These are phyloP conservation scores for Otolemur garnettii DNA, from an alignment of 2,113 vertebrate species.

Conservation along the genomic window DNA sequence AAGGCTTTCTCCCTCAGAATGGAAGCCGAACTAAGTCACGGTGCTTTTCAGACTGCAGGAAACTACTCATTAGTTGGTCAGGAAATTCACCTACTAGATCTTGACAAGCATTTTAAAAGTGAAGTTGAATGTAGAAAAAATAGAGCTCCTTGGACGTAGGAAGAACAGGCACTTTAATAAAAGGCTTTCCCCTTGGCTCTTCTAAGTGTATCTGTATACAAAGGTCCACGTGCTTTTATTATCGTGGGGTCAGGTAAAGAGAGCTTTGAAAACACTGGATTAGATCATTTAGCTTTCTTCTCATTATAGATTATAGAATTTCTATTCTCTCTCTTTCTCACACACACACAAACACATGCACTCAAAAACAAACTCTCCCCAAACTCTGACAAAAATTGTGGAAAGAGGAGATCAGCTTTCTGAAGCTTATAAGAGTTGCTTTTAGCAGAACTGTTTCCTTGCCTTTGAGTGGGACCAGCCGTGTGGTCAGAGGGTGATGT, in stretches of 20 bases:
- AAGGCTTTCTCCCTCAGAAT: background rate
- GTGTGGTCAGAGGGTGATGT: background rate
- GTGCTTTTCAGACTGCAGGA: background rate
- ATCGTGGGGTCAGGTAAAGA: background rate
- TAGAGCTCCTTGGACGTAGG: background rate
- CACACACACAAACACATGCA: background rate
- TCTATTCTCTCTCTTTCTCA: background rate
- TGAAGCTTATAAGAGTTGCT: background rate
- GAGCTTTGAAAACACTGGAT: background rate
- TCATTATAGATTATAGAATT: background rate
- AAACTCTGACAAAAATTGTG: background rate
- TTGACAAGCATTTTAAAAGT: slow-evolving; percentile 26
- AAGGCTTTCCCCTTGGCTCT: background rate
- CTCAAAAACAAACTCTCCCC: background rate
- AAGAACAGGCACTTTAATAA: background rate
- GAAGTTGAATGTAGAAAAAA: background rate
- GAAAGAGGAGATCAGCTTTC: background rate
- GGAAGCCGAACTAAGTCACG: background rate
- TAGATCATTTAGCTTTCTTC: background rate
- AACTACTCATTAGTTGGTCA: background rate
- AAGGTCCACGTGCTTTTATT: background rate
- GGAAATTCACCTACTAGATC: background rate
- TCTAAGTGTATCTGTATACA: background rate
- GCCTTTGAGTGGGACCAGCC: background rate
- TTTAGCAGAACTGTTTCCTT: background rate